These are phyloP conservation scores for Thamnaconus septentrionalis DNA, from an alignment of 2,113 vertebrate species.

Conservation along the genomic window DNA sequence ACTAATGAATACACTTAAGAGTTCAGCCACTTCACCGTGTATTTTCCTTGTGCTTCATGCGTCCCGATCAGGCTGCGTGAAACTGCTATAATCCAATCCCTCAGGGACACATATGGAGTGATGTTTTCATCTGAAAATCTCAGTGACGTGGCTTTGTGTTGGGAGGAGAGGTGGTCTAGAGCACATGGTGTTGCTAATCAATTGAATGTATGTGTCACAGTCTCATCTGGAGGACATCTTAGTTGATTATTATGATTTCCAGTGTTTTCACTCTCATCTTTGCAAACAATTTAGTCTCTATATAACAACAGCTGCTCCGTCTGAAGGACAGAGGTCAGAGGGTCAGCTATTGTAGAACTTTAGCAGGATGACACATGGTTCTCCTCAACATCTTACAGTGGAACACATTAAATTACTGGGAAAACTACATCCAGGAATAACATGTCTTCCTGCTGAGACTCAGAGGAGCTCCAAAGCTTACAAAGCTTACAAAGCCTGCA, in stretches of 20 bases:
- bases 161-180: conserved; percentile 27
- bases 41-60: conserved; percentile 1
- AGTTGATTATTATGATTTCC: background rate
- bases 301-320: too few relatives aligned
- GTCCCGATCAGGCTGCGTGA: conserved; percentile 8
- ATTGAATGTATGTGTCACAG: conserved; percentile 25
- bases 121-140: conserved; percentile 31
- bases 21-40: conserved; percentile 30
- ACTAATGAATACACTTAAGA: conserved; percentile 40
- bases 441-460: too few relatives aligned
- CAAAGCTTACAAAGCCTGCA: too few relatives aligned
- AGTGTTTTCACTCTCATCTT: background rate
- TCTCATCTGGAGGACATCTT: conserved; percentile 24
- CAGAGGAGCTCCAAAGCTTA: too few relatives aligned
- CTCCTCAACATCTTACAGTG: too few relatives aligned
- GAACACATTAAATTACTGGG: too few relatives aligned
- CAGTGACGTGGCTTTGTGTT: conserved; percentile 13
- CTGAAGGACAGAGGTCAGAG: too few relatives aligned
- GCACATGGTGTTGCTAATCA: conserved; percentile 42
- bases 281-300: too few relatives aligned
- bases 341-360: too few relatives aligned
- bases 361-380: too few relatives aligned
- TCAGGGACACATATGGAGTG: conserved; percentile 32
- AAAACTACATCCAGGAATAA: too few relatives aligned
- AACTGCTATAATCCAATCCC: conserved; percentile 24